Base-by-base conservation (phyloP, 1,140 invertebrate genomes). In the Tetragnatha versicolor region DNA sequence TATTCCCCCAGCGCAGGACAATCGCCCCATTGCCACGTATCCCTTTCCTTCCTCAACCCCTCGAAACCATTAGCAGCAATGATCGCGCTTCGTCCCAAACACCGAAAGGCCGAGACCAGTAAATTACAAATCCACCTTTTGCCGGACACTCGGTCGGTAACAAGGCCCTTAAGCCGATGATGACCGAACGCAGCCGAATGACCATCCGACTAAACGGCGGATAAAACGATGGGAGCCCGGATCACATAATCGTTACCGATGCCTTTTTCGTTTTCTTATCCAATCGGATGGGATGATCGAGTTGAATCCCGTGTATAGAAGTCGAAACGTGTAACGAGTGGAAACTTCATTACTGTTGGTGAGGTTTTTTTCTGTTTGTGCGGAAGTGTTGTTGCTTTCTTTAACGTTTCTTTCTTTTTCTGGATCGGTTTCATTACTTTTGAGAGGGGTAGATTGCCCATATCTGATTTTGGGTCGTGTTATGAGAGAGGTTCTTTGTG, bases 171-270 rank as follows among this genome's bases (percentile, higher is more conserved):
- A 58, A 58, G 55, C 31, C 55, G 49, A 51, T 58, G 55, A 58
- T 58, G 55, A 58, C 55, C 55, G 35, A 27, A 27, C 29, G 55
- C 31, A 58, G 55, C 55, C 55, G 55, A 58, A 58, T 58, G 55
- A 58, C 55, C 55, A 51, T 65, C 37, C n/a, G 10, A 65, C 42
- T 25, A 49, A 68, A 68, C 51, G 25, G 42, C 65, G 65, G 65
- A 66, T 66, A 66, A 66, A 66, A 12, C 39, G 25, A 22, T n/a
- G 55, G 3, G 29, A 17, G 4, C 61, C 35, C n/a, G 17, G 25
- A 68, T 68, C 65, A 47, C 29, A 49, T 68, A 68, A 68, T 68
- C 65, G 51, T 68, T 51, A 68, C 25, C 25, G 39, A 68, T 68
- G 51, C 45, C 65, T 68, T 68, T 35, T 68, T 68, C 51, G 25